These are phyloP conservation scores for Archilochus colubris DNA, from an alignment of 2,113 vertebrate genomes.

Conservation along the genomic window DNA sequence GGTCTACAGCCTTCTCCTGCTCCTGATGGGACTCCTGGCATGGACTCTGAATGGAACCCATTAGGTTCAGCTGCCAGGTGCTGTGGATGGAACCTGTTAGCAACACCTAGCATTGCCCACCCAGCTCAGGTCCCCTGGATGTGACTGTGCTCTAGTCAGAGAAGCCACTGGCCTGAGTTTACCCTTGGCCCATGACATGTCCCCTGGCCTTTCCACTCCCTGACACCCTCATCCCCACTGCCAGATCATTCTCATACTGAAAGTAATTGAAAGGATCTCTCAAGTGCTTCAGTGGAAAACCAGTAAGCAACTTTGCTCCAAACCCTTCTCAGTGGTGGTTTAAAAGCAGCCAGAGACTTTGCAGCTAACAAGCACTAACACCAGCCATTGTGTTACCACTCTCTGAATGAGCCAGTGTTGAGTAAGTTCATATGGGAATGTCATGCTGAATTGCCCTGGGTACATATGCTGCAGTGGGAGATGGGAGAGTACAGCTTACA, in stretches of 20 bases:
- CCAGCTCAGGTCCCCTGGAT: background rate
- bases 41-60: background rate
- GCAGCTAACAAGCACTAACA: background rate
- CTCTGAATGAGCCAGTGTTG: background rate
- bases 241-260: background rate
- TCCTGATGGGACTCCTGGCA: background rate
- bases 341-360: background rate
- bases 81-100: background rate
- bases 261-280: background rate
- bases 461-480: background rate
- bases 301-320: background rate
- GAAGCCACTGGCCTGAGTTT: background rate
- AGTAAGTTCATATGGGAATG: background rate
- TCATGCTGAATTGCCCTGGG: background rate
- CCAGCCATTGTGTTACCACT: accelerated
- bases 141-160: accelerated
- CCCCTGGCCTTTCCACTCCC: background rate
- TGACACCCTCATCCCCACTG: accelerated
- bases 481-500: background rate
- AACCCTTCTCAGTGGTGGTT: background rate
- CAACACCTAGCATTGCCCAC: accelerated
- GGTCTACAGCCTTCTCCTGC: background rate
- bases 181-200: background rate
- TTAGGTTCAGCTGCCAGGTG: background rate
- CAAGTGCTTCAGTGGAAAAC: background rate